A percentile compares a stretch with the other conserved stretches of the same genome.
These are phyloP conservation scores for Scrobipalpa costella DNA, from an alignment of 2,888 invertebrate species.

Conservation along the genomic window DNA sequence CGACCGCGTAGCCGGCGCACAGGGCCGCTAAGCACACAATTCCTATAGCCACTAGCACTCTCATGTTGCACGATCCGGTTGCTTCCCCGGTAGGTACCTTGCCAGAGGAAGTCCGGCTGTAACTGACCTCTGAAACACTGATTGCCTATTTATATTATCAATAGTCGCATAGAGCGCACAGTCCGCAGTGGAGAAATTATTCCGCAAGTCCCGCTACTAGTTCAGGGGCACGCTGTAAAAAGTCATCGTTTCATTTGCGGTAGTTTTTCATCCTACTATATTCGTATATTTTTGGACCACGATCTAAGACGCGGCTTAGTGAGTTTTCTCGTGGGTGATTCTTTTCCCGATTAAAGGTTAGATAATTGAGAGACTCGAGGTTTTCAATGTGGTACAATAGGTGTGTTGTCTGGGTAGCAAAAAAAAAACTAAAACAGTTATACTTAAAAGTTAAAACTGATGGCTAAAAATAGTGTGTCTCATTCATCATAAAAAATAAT, in stretches of 20 bases:
- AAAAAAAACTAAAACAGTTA: too few species aligned
- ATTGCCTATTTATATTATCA: constrained; percentile 72
- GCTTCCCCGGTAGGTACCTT: constrained; percentile 38
- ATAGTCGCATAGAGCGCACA: constrained; percentile 47
- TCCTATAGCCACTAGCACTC: constrained; percentile 60
- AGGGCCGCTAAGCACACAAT: constrained; percentile 63
- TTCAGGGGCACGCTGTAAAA: constrained; percentile 69
- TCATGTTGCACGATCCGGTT: constrained; percentile 50
- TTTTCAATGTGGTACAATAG: too few species aligned
- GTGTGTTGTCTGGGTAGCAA: too few species aligned
- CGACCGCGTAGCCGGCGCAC: constrained; percentile 55
- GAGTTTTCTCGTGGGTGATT: too few species aligned
- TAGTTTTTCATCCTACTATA: constrained; percentile 4
- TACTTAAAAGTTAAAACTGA: too few species aligned
- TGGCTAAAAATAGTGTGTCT: too few species aligned
- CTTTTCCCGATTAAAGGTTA: too few species aligned
- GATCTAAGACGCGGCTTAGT: too few species aligned
- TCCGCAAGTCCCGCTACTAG: constrained; percentile 69
- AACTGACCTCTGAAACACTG: constrained; percentile 63
- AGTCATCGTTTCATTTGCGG: constrained; percentile 36
- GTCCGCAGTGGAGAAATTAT: constrained; percentile 67
- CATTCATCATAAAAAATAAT: too few species aligned
- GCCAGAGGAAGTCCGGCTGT: constrained; percentile 67
- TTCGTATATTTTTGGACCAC: not conserved
- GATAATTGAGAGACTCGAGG: too few species aligned